Base-by-base conservation (phyloP, 2,797 vertebrate species). In the Nannoperca australis region DNA sequence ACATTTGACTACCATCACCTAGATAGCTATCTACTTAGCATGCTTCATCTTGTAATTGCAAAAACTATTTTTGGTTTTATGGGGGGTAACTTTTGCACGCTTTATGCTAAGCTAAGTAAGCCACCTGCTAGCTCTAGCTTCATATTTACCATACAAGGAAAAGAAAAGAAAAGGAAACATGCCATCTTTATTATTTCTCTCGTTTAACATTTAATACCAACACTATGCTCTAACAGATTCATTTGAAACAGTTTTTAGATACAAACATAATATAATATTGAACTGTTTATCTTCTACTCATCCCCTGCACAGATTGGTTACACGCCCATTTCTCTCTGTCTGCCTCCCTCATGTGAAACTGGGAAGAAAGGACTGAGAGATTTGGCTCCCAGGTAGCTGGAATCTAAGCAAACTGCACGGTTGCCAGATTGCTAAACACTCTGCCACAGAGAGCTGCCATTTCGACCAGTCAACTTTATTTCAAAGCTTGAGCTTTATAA, bases 381-480 rank as follows among this genome's bases (percentile, higher is more conserved):
- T 69, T 34, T 84, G 59, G 45, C 63, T 70, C 42, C 17, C 18
- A 27, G 40, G 9, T 11, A 7, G 40, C 47, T 42, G 67, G 55
- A 73, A 65, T 64, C 58, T 15, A 71, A 62, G 22, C 51, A 49
- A 69, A 72, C 47, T 8, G 68, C 59, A 20, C 3, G 42, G 32
- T 11, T 63, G 66, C 69, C 79, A 79, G 56, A 65, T 50, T 51
- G 49, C n/a, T 55, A 42, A 51, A 78, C 60, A 63, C 17, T n/a
- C 38, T 30, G 42, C 74, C 51, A 62, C 60, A 62, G 30, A 66
- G 53, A 79, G 47, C 17, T 53, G 73, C 59, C 66, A 72, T 64
- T 80, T 75, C 68, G 9, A 74, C 70, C 27, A 40, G 49, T 63
- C 74, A 15, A 42, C 51, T 62, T 32, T 50, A 14, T 70, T 75